Evolutionary conservation across 2,888 invertebrate genomes (phyloP), one percentile per base, ranked within the genome.

Genomic region (Lasioglossum vierecki): DNA sequence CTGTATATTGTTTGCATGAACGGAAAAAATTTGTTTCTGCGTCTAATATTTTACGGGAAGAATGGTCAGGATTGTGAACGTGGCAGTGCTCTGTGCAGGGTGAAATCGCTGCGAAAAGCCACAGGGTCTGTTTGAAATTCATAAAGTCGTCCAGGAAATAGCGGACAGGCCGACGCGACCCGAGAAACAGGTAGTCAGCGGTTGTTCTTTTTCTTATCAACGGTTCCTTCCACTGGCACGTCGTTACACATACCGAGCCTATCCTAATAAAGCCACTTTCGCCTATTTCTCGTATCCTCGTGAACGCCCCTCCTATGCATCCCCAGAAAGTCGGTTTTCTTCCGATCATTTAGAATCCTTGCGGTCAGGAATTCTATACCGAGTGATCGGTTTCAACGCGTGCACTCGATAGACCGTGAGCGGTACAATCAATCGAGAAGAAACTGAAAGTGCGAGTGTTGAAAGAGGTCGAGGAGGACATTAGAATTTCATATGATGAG

Each of bases 211-310:
- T 75, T 86, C 86, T 90, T 89, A 89, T 89, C 90, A 80, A 74
- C 60, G 49, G 87, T 87, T 89, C 91, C 91, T 91, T 91, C 91
- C 91, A 91, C 91, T 91, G 85, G 85, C 76, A 82, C 87, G 87
- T 86, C 87, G 88, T 88, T 88, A 84, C 82, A 81, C 82, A 57
- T 81, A 75, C 85, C 84, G 35, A 84, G 75, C 86, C 84, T 77
- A 89, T 85, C 90, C 88, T 85, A 90, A 90, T 90, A 90, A 90
- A 90, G 86, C 63, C 83, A 90, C 90, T 90, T 90, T 90, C 90
- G 90, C 89, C 86, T 41, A 80, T 79, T 77, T 41, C 73, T 79
- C 75, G 53, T 71, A 57, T 46, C 30, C 75, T 30, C 76, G 80
- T 22, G 71, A 49, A 80, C 70, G 78, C 71, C 71, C 46, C 71